A percentile compares a stretch with the other conserved stretches of the same genome.
These are phyloP conservation scores for Pogonophryne albipinna DNA, from an alignment of 2,797 vertebrate genomes.

Conservation along the genomic window DNA sequence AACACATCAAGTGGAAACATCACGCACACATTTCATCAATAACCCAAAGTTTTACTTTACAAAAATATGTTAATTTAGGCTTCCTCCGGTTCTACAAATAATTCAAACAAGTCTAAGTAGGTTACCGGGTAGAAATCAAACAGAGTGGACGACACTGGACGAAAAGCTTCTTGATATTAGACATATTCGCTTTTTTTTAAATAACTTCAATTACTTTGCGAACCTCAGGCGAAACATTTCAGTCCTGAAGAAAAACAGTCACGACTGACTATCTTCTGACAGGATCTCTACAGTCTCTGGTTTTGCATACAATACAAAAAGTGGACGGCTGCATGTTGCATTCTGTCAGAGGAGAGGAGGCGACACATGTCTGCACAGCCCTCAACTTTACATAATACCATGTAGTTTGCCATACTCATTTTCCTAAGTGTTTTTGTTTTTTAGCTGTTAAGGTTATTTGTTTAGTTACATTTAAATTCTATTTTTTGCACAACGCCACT, in stretches of 20 bases:
- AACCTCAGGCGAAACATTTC: constrained; percentile 3
- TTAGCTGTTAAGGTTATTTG: too few species aligned
- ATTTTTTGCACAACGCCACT: too few species aligned
- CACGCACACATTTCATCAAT: neutral
- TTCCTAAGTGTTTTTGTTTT: too few species aligned
- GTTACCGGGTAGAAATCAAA: neutral
- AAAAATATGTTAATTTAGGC: neutral
- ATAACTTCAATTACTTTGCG: neutral
- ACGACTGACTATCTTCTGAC: constrained; percentile 13
- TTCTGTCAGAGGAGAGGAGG: neutral
- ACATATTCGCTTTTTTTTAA: neutral
- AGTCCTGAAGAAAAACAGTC: neutral
- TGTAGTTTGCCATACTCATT: too few species aligned
- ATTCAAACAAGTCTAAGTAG: neutral
- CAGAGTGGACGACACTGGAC: neutral
- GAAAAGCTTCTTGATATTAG: neutral
- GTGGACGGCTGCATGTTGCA: neutral
- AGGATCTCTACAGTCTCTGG: neutral
- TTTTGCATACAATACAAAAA: constrained; percentile 23
- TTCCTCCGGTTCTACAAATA: neutral
- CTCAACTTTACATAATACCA: too few species aligned
- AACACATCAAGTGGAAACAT: neutral
- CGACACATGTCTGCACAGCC: too few species aligned
- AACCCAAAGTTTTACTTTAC: neutral
- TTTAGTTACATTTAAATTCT: too few species aligned